Conservation (phyloP, 2,113 vertebrate species). For the Phrynosoma platyrhinos region DNA sequence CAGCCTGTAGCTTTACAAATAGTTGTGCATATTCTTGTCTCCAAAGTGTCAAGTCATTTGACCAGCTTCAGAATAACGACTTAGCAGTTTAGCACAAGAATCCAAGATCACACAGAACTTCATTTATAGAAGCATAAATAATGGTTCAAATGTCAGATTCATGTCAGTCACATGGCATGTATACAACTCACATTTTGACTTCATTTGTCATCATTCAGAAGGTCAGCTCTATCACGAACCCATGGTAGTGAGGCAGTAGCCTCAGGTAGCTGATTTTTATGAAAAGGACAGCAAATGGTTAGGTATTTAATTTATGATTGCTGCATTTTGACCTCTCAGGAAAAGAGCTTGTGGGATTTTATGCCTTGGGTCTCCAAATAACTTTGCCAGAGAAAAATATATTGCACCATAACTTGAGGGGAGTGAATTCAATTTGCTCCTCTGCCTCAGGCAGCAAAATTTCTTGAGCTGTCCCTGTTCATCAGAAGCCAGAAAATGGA, state of each 20-base stretch:
- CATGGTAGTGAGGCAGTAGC: background rate
- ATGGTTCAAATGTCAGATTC: background rate
- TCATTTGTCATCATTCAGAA: background rate
- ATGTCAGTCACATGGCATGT: background rate
- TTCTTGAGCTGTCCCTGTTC: background rate
- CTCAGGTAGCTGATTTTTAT: background rate
- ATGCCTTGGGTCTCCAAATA: background rate
- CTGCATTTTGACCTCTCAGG: background rate
- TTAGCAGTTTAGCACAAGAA: background rate
- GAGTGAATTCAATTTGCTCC: background rate
- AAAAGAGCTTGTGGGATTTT: background rate
- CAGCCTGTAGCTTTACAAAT: background rate
- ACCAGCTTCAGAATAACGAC: background rate
- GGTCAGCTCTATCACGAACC: background rate
- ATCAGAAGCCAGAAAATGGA: background rate
- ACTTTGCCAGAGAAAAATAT: background rate
- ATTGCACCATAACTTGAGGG: background rate
- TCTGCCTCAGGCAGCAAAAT: background rate
- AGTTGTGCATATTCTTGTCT: background rate
- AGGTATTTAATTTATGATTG: background rate
- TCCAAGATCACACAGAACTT: constrained; percentile 7
- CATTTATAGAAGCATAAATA: background rate
- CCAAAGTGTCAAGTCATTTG: background rate
- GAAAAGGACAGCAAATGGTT: background rate
- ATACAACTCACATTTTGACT: background rate